These are phyloP conservation scores for Hoplostethus atlanticus DNA, from an alignment of 2,797 vertebrate genomes.

Conservation along the genomic window DNA sequence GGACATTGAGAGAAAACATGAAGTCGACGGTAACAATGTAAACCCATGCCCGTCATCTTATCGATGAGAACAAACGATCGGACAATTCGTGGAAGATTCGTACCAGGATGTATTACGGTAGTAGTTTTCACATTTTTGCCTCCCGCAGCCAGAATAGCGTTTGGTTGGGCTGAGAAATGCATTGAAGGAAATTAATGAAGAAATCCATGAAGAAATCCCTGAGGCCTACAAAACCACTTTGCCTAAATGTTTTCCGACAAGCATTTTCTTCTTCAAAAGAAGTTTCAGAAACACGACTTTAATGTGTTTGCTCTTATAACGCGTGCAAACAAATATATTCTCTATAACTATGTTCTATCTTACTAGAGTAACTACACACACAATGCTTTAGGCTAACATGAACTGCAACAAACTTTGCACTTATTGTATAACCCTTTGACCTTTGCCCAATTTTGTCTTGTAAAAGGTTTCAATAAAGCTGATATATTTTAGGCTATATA, in stretches of 20 bases:
- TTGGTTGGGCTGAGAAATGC: conserved; percentile 50
- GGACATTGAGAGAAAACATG: not conserved
- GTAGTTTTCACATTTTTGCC: conserved; percentile 49
- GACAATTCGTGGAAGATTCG: conserved; percentile 53
- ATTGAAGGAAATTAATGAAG: conserved; percentile 72
- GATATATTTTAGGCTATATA: conserved; percentile 77
- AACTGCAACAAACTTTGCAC: conserved; percentile 80
- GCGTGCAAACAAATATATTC: conserved; percentile 75
- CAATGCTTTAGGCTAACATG: conserved; percentile 75
- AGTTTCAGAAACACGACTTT: conserved; percentile 67
- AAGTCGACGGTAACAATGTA: conserved; percentile 41
- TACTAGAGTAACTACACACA: conserved; percentile 75
- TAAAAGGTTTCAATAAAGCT: conserved; percentile 85
- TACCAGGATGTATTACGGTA: conserved; percentile 45
- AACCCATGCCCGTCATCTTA: conserved; percentile 51
- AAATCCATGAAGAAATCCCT: conserved; percentile 66
- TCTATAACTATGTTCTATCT: conserved; percentile 74
- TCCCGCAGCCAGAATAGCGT: conserved; percentile 50
- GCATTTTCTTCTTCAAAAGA: conserved; percentile 72
- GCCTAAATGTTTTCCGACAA: conserved; percentile 65
- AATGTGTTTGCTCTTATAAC: conserved; percentile 78
- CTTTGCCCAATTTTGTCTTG: conserved; percentile 69
- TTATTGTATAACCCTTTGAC: conserved; percentile 81
- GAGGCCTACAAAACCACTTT: conserved; percentile 76
- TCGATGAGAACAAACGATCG: conserved; percentile 31